Conservation (phyloP, 2,113 vertebrate species). For the Anguilla rostrata region DNA sequence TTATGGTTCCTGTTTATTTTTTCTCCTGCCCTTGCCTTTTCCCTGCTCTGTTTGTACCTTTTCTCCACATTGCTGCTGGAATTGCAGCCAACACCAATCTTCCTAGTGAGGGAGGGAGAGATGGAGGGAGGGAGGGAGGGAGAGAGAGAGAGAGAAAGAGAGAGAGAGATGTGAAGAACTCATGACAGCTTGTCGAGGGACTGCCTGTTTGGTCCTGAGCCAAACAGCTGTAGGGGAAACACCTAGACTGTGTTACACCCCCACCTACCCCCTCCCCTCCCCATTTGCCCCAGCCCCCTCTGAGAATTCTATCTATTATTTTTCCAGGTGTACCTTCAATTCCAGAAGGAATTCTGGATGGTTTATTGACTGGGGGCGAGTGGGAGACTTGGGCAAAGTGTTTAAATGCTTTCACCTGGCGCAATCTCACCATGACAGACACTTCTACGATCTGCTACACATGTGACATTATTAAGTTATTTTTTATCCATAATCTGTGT, state of each 20-base stretch:
- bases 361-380: background rate
- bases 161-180: slow-evolving; percentile 1
- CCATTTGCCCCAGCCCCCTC: background rate
- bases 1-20: slow-evolving; percentile 22
- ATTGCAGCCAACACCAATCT: background rate
- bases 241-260: slow-evolving; percentile 44
- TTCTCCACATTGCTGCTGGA: background rate
- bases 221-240: slow-evolving; percentile 58
- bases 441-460: background rate
- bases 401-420: background rate
- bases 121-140: background rate
- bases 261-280: background rate
- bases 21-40: slow-evolving; percentile 44
- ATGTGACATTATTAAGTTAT: background rate
- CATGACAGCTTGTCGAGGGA: background rate
- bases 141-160: background rate
- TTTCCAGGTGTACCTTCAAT: slow-evolving; percentile 45
- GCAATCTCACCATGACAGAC: background rate
- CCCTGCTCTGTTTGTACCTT: background rate
- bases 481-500: background rate
- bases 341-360: background rate
- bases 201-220: slow-evolving; percentile 50
- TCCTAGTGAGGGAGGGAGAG: too few species aligned
- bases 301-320: background rate
- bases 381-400: background rate